Percentiles rank a stretch among this genome's conserved stretches.
phyloP scores from a whole-genome alignment of 2,888 invertebrate species.

The Megalurothrips usitatus region DNA sequence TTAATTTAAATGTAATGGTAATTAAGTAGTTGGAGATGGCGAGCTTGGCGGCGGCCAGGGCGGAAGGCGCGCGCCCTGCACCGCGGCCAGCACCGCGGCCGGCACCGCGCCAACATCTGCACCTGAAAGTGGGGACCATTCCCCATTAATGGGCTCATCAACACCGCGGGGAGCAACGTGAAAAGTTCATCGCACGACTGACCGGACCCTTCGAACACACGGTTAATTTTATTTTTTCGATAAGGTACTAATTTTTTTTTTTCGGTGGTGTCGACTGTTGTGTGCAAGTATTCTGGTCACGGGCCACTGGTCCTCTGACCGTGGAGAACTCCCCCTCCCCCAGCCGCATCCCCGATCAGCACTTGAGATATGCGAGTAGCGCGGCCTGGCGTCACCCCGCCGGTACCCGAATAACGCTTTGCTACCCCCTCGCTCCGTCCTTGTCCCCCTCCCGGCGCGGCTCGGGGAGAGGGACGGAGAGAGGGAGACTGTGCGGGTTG shows the following conservation, averaged over 20 bases:
- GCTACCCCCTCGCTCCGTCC: background rate
- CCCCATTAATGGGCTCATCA: too few species aligned
- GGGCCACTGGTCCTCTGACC: background rate
- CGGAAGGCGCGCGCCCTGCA: background rate
- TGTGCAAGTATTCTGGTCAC: background rate
- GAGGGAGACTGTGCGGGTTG: background rate
- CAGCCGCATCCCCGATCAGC: background rate
- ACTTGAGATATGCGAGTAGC: background rate
- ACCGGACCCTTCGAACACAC: too few species aligned
- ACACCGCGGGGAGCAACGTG: too few species aligned
- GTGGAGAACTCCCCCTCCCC: background rate
- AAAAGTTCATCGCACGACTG: too few species aligned
- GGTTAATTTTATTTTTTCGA: too few species aligned
- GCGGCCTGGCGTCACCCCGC: background rate
- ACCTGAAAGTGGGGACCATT: too few species aligned
- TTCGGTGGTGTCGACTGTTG: too few species aligned
- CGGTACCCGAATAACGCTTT: background rate
- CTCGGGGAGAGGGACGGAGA: background rate
- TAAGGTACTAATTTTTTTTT: too few species aligned
- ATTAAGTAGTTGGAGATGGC: slow-evolving; percentile 10
- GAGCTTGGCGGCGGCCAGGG: background rate
- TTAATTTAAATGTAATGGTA: slow-evolving; percentile 23
- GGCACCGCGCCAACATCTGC: too few species aligned
- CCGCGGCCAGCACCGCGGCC: too few species aligned
- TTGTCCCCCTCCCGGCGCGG: background rate